Percentiles rank a stretch among this genome's conserved stretches.
These are phyloP conservation scores for Neopipo cinnamomea DNA, from an alignment of 2,113 vertebrate genomes.

Conservation along the genomic window DNA sequence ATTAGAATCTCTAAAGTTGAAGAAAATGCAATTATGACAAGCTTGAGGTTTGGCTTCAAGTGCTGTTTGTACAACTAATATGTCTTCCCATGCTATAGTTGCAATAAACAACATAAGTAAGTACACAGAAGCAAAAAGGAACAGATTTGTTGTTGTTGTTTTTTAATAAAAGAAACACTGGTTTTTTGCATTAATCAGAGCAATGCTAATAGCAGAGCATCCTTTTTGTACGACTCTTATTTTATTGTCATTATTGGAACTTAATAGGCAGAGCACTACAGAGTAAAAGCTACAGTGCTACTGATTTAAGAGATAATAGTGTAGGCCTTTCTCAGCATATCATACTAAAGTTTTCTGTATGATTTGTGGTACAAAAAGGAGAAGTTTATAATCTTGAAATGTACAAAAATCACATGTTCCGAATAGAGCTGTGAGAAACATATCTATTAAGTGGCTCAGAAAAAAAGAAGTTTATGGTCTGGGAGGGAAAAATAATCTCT, in stretches of 20 bases:
- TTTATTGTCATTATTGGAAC: neutral
- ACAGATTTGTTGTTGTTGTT: neutral
- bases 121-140: neutral
- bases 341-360: neutral
- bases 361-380: neutral
- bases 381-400: neutral
- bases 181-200: neutral
- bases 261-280: neutral
- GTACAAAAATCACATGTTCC: neutral
- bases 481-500: neutral
- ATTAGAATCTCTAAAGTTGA: neutral
- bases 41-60: neutral
- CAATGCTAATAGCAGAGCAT: neutral
- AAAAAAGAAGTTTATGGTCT: neutral
- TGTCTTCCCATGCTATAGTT: neutral
- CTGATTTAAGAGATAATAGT: neutral
- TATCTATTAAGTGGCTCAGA: neutral
- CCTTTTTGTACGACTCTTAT: neutral
- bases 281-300: neutral
- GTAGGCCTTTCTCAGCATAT: neutral
- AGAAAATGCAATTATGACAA: neutral
- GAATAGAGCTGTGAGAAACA: neutral
- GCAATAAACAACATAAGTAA: neutral
- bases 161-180: neutral
- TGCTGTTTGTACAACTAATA: neutral